Percentiles rank a stretch among this genome's conserved stretches.
These are phyloP conservation scores for Bombus superbus DNA, from an alignment of 1,140 invertebrate genomes.

Conservation along the genomic window DNA sequence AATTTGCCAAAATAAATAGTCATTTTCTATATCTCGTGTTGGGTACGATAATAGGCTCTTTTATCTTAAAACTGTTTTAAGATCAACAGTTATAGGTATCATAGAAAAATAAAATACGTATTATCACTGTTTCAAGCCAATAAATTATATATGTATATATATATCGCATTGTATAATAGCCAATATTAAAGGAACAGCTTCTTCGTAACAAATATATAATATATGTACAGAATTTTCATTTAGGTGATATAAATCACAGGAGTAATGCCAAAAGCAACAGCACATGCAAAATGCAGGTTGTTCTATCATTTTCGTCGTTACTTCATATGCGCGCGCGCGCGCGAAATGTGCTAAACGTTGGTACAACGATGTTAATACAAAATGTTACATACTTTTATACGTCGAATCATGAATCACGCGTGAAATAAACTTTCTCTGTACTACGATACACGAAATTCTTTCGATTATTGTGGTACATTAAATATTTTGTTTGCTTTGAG, in stretches of 20 bases:
- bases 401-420: not conserved
- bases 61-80: slow-evolving; percentile 42
- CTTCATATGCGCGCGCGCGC: not conserved
- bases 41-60: slow-evolving; percentile 59
- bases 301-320: not conserved
- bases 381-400: not conserved
- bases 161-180: slow-evolving; percentile 19
- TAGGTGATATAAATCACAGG: not conserved
- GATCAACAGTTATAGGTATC: slow-evolving; percentile 55
- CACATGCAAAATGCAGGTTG: not conserved
- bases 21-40: slow-evolving; percentile 46
- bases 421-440: not conserved
- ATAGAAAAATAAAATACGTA: slow-evolving; percentile 69
- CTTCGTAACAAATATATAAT: slow-evolving; percentile 37
- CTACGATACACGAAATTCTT: not conserved
- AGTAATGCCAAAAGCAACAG: slow-evolving; percentile 3
- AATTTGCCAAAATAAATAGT: slow-evolving; percentile 64
- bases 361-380: not conserved
- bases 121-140: slow-evolving; percentile 55
- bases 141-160: slow-evolving; percentile 44
- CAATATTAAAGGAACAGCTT: slow-evolving; percentile 30
- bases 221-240: slow-evolving; percentile 21
- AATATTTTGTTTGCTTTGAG: not conserved
- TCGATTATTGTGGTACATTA: not conserved
- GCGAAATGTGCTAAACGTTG: not conserved